A percentile compares a stretch with the other conserved stretches of the same genome.
Evolutionary conservation across 1,140 invertebrate species (phyloP).

Genomic region (Campoletis sonorensis): DNA sequence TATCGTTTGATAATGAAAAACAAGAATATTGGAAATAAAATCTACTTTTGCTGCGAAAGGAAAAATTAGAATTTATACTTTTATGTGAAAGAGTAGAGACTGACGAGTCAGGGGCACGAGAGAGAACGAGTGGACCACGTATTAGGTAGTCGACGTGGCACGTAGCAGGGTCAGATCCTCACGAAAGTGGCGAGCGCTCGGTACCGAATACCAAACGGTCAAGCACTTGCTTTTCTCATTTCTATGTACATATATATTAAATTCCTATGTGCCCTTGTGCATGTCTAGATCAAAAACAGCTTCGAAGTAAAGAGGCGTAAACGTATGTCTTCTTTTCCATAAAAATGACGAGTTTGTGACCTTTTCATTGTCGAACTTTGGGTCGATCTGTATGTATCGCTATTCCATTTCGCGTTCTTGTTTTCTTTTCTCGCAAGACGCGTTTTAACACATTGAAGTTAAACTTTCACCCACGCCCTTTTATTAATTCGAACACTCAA

Average conservation of each 20-base stretch:
- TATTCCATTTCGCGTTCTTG: not conserved
- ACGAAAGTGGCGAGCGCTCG: slow-evolving; percentile 69
- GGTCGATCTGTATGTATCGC: not conserved
- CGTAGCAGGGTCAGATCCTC: slow-evolving; percentile 63
- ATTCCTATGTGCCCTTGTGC: not conserved
- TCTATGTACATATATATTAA: not conserved
- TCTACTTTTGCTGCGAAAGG: too few relatives aligned
- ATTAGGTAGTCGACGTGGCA: slow-evolving; percentile 41
- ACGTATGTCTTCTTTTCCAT: not conserved
- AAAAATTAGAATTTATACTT: not conserved
- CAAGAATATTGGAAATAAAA: too few relatives aligned
- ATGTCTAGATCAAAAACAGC: not conserved
- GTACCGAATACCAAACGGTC: slow-evolving; percentile 70
- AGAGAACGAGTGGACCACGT: slow-evolving; percentile 47
- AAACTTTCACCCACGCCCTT: slow-evolving; percentile 46
- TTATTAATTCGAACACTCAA: not conserved
- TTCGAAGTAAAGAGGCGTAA: not conserved
- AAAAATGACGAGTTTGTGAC: not conserved
- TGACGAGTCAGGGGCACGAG: not conserved
- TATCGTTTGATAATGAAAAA: too few relatives aligned
- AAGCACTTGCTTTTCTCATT: slow-evolving; percentile 16
- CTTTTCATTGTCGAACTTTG: not conserved
- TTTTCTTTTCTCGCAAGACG: slow-evolving; percentile 17
- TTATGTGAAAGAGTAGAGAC: slow-evolving; percentile 11
- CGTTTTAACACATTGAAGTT: slow-evolving; percentile 66